Evolutionary conservation across 2,888 invertebrate genomes (phyloP), one percentile per base, ranked within the genome.

Genomic region (Nemapogon koenigi): DNA sequence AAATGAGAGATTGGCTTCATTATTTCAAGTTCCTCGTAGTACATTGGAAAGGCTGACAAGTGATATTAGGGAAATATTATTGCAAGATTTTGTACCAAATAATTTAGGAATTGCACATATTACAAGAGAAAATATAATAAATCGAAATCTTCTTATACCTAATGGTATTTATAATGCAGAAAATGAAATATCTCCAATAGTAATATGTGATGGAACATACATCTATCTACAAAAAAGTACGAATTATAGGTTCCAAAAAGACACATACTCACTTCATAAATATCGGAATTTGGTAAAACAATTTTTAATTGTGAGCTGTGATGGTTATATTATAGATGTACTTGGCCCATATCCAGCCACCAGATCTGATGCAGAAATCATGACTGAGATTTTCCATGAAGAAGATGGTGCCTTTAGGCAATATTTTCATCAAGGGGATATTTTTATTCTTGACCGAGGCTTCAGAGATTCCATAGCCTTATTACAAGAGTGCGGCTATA

Each of bases 351-450:
- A 7, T 22, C 22, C 22, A 22, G 22, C 22, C 6, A 22, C 22
- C 6, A 10, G 10, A 22, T 7, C 6, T 22, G 22, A 22, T 10
- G 4, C 6, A 22, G 10, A 22, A 7, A 22, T 22, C 6, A 22
- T 22, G 22, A 7, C 22, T 10, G 10, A 22, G 10, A 10, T 7
- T 7, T 22, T 22, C 10, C 22, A 10, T 22, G 10, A 7, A 6
- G 6, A 22, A 22, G 10, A 10, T 22, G 10, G 10, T 22, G 6
- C 22, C 6, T 22, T 22, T 40, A n/a, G n/a, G n/a, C n/a, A n/a
- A n/a, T n/a, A 33, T 40, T 43, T 41, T 37, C 30, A 19, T n/a
- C 8, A 19, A 30, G 38, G 38, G 25, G 39, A 42, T 27, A 35
- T 28, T 7, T 35, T 40, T 16, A 39, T 42, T 35, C 27, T 42